Base-by-base conservation (phyloP, 2,797 vertebrate genomes). In the Aulostomus chinensis region DNA sequence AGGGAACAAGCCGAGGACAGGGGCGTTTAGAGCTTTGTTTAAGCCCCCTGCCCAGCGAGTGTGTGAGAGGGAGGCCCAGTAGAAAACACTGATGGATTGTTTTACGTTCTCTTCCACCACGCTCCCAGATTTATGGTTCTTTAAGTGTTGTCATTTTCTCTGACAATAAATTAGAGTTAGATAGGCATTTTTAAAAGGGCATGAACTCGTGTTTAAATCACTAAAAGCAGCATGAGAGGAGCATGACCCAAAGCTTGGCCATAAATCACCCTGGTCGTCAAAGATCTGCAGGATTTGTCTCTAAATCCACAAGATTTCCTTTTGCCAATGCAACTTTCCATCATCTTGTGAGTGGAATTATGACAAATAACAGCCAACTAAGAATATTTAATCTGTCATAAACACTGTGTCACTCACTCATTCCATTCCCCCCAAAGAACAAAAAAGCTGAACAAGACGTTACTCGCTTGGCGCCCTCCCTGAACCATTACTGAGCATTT, bases 401-500 rank as follows among this genome's bases (percentile, higher is more conserved):
- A n/a, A n/a, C n/a, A n/a, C n/a, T n/a, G n/a, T n/a, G n/a, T n/a
- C n/a, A n/a, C n/a, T n/a, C n/a, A n/a, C n/a, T n/a, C n/a, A n/a
- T n/a, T n/a, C n/a, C n/a, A n/a, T n/a, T n/a, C n/a, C n/a, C n/a
- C n/a, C n/a, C n/a, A n/a, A n/a, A 24, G 7, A 4, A n/a, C n/a
- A 25, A 11, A 14, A 9, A 3, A 36, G 17, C 14, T n/a, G 0
- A 62, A 80, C 77, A 76, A 67, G 72, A 67, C 46, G 1, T 50
- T n/a, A 42, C 78, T 48, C 3, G 67, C 42, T 51, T 2, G 41
- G 5, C 4, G 9, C 16, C 55, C 32, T 37, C 51, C 17, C 43
- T 56, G 49, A 68, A 63, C 53, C 26, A n/a, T 14, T 4, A 0
- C 4, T 11, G 1, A 21, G n/a, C n/a, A 16, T 34, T 31, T 8